Percentiles rank a stretch among this genome's conserved stretches.
phyloP scores from a whole-genome alignment of 2,888 invertebrate species.

The Exephanes ischioxanthus region DNA sequence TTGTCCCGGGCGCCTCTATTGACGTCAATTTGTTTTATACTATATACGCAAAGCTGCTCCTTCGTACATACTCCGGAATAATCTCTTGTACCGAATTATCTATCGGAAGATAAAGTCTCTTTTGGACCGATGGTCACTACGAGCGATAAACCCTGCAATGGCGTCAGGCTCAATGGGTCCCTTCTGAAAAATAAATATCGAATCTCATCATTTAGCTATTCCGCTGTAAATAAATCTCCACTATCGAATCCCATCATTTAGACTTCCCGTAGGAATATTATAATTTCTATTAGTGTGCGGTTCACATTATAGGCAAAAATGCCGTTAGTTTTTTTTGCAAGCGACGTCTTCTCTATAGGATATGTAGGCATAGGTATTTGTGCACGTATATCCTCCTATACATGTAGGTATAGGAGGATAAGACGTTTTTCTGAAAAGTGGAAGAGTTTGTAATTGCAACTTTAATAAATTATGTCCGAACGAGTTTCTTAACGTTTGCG shows the following conservation, averaged over 20 bases:
- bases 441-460: not conserved
- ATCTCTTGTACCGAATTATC: constrained; percentile 46
- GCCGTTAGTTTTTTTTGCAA: too few relatives aligned
- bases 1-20: constrained; percentile 30
- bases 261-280: not conserved
- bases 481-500: not conserved
- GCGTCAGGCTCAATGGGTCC: constrained; percentile 22
- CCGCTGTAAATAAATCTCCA: not conserved
- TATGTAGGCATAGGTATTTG: too few relatives aligned
- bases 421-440: not conserved
- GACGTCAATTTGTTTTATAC: constrained; percentile 61
- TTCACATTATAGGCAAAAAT: too few relatives aligned
- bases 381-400: not conserved
- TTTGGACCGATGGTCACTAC: constrained; percentile 32
- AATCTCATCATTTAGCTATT: not conserved
- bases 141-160: constrained; percentile 46
- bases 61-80: constrained; percentile 27
- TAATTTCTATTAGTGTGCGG: too few relatives aligned
- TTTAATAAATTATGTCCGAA: not conserved
- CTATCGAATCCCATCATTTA: not conserved
- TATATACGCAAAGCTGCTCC: constrained; percentile 14
- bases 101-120: constrained; percentile 34
- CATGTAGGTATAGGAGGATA: not conserved
- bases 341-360: too few relatives aligned
- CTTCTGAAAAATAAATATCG: constrained; percentile 35